Conservation (phyloP, 2,888 invertebrate species). For the Napeogenes sylphis region DNA sequence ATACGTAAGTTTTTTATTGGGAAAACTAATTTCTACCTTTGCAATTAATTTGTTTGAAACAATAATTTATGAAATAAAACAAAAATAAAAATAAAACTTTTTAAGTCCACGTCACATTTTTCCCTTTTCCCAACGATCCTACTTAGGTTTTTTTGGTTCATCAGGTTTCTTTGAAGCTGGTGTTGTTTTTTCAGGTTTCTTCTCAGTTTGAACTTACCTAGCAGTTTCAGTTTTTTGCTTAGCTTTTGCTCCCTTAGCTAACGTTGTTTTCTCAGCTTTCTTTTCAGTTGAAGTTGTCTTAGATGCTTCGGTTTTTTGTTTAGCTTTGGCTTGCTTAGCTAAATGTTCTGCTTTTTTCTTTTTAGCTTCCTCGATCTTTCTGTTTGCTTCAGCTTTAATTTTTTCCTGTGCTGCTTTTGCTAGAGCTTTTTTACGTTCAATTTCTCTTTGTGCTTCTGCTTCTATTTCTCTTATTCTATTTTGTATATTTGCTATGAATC, state of each 20-base stretch:
- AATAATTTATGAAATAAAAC: no score
- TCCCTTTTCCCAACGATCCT: no score
- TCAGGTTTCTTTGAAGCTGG: no score
- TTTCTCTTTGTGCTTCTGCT: slow-evolving; percentile 38
- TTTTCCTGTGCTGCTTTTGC: slow-evolving; percentile 45
- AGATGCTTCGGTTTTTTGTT: slow-evolving; percentile 26
- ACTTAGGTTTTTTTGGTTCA: no score
- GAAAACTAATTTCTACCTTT: no score
- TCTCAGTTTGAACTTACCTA: slow-evolving; percentile 26
- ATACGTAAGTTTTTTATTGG: no score
- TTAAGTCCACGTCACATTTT: no score
- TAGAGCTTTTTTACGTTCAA: slow-evolving; percentile 42
- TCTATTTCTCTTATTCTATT: slow-evolving; percentile 46
- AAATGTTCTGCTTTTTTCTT: slow-evolving; percentile 33
- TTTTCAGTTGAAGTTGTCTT: slow-evolving; percentile 28
- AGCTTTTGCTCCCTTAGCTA: slow-evolving; percentile 27
- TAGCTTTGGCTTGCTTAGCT: slow-evolving; percentile 25
- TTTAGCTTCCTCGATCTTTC: slow-evolving; percentile 34
- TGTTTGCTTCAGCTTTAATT: slow-evolving; percentile 42
- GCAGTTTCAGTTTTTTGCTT: slow-evolving; percentile 26
- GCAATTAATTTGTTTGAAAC: no score
- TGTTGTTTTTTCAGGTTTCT: slow-evolving; percentile 23
- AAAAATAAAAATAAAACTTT: no score
- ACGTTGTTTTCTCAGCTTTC: slow-evolving; percentile 22
- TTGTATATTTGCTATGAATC: slow-evolving; percentile 40